These are phyloP conservation scores for Teleogryllus occipitalis DNA, from an alignment of 1,140 invertebrate species.

Conservation along the genomic window DNA sequence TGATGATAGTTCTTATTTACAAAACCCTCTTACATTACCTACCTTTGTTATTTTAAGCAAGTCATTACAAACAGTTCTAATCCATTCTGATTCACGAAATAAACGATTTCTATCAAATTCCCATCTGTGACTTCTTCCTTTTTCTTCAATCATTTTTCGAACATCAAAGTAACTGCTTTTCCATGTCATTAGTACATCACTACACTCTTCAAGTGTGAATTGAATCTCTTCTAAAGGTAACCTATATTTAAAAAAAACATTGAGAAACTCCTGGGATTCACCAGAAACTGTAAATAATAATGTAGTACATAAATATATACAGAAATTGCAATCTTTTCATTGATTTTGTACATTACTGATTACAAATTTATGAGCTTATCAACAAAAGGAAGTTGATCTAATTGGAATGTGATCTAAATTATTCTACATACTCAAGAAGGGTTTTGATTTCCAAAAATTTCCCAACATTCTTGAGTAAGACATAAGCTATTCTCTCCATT, in stretches of 20 bases:
- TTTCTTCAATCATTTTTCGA: not conserved
- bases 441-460: not conserved
- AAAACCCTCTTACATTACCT: not conserved
- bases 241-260: not conserved
- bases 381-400: not conserved
- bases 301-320: too few relatives aligned
- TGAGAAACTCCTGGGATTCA: too few relatives aligned
- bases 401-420: not conserved
- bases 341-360: not conserved
- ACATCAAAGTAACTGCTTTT: not conserved
- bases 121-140: not conserved
- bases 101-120: not conserved
- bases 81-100: not conserved
- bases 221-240: not conserved
- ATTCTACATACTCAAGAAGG: not conserved
- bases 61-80: not conserved
- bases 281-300: too few relatives aligned
- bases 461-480: not conserved
- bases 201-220: not conserved
- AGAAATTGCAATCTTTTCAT: too few relatives aligned
- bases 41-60: not conserved
- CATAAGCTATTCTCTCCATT: not conserved
- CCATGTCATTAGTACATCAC: not conserved
- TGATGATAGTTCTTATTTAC: not conserved
- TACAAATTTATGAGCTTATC: not conserved